Evolutionary conservation across 2,113 vertebrate genomes (phyloP), one percentile per base, ranked within the genome.

Genomic region (Seriola dumerili): DNA sequence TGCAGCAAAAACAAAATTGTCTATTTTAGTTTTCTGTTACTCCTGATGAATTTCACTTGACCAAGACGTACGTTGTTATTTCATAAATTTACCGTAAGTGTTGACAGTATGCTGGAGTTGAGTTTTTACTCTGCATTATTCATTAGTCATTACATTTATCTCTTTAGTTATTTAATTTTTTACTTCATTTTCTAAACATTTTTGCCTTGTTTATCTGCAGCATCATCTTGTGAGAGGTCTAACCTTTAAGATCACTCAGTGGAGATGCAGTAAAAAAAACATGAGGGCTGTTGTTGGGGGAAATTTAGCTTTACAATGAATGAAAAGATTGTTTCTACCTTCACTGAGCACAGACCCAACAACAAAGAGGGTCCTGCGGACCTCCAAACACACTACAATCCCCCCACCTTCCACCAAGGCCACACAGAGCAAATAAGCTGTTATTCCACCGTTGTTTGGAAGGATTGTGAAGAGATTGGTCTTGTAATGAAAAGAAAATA

Each of bases 401-500:
- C 44, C 86, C 84, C 84, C 68, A 65, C 81, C 82, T 84, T 89
- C 78, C 70, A 70, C 79, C 80, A 48, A 92, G 93, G 93, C 94
- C 91, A 92, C 85, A 86, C 87, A 90, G 87, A 93, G 85, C 79
- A 93, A 95, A 94, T 91, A 93, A 92, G 90, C 92, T 89, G 94
- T 94, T 95, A 94, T 94, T 95, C 89, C 93, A 93, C 88, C 83
- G 88, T 87, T 95, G 93, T 94, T 94, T 94, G 92, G 86, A 93
- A 83, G 89, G 93, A 93, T 94, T 90, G 92, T 78, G 74, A 76
- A 88, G 89, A 93, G 93, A 94, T 93, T 89, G 86, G 85, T 89
- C 74, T 76, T 58, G 79, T 95, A 95, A 95, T 95, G 94, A 96
- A 95, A 95, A 95, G 95, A 95, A 95, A 96, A 96, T 93, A 95